These are phyloP conservation scores for Gallinago solitaria DNA, from an alignment of 2,797 vertebrate species.

Conservation along the genomic window DNA sequence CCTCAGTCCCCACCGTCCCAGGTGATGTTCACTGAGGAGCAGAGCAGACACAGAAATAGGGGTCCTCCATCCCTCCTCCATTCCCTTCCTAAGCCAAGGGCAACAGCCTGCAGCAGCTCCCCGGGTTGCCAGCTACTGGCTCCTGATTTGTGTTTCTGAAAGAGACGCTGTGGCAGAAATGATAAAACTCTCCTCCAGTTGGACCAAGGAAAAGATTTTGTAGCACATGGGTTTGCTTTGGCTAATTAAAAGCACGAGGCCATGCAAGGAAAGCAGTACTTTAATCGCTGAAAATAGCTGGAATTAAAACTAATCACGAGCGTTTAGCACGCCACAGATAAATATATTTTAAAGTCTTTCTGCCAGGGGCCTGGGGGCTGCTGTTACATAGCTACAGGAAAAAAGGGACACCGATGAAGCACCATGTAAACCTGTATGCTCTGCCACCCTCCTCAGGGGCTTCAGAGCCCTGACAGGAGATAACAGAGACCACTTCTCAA, in stretches of 20 bases:
- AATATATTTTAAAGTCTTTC: slow-evolving; percentile 31
- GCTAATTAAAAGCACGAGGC: slow-evolving; percentile 47
- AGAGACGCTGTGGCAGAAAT: not conserved
- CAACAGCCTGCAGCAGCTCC: not conserved
- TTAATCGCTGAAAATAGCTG: slow-evolving; percentile 46
- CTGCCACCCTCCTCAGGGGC: not conserved
- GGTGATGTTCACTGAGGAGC: fast-evolving
- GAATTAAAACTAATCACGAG: slow-evolving; percentile 50
- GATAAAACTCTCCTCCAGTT: slow-evolving; percentile 12
- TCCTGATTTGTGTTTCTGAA: not conserved
- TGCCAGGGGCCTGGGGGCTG: not conserved
- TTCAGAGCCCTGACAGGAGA: not conserved
- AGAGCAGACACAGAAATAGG: not conserved
- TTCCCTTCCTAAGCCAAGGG: not conserved
- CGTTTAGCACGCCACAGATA: not conserved
- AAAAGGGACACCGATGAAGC: not conserved
- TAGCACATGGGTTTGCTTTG: slow-evolving; percentile 3
- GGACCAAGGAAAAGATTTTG: slow-evolving; percentile 37
- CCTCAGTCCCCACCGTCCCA: fast-evolving
- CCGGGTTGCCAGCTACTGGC: not conserved
- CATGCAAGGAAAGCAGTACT: slow-evolving; percentile 17
- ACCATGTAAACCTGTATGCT: fast-evolving
- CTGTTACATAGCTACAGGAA: not conserved
- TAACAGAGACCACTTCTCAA: not conserved
- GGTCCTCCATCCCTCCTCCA: not conserved